Evolutionary conservation across 2,888 invertebrate species (phyloP), one percentile per base, ranked within the genome.

Genomic region (Nomada ruficornis): DNA sequence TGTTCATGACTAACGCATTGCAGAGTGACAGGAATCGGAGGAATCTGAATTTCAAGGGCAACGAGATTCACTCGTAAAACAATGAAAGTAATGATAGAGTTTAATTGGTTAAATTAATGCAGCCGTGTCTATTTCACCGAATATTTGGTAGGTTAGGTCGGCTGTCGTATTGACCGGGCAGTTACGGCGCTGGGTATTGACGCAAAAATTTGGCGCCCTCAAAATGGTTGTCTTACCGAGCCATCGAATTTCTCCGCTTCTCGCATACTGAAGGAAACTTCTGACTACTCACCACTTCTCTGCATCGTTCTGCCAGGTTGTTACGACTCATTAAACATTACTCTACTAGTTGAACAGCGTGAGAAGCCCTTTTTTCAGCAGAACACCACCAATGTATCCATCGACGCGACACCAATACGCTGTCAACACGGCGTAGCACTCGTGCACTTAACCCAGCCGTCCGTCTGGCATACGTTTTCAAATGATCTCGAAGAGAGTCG

Each of bases 121-220:
- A 52, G 52, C 44, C 23, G 15, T 59, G 44, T 47, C 13, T 18
- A 47, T 68, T 85, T 67, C 23, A 11, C 10, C 52, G 23, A 29
- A 69, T 68, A 80, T 77, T 79, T 82, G 81, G 84, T 88, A 89
- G 90, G 89, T 90, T 89, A 89, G 88, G 89, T 87, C 79, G 78
- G 74, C 74, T 74, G 71, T 67, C 69, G 87, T 91, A 91, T 91
- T 86, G 90, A 91, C 90, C 90, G 89, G 88, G 67, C 81, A 83
- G 78, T 57, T 65, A 78, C 77, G 71, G 84, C 83, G 78, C 84
- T 74, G 71, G 62, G 82, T 90, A 91, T 91, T 88, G 90, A 90
- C 88, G 90, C 83, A 84, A 81, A 90, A 90, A 91, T 91, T 91
- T 88, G 90, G 89, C 88, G 90, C 90, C 88, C 83, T 87, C 90